phyloP scores from a whole-genome alignment of 2,888 invertebrate species.

The Apoderus coryli region DNA sequence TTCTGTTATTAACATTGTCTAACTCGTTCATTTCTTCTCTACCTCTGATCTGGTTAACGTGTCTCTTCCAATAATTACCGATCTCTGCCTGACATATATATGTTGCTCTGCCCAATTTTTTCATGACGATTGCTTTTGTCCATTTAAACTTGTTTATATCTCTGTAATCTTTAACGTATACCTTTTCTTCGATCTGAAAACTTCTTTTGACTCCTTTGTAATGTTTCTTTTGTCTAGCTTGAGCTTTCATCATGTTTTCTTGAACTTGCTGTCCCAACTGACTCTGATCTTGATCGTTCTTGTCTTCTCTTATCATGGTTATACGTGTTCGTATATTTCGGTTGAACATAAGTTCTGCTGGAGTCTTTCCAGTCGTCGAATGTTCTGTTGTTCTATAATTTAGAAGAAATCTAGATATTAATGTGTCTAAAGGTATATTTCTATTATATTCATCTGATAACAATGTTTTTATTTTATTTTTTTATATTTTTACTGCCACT shows the following conservation, averaged over 20 bases:
- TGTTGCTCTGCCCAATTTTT: too few relatives aligned
- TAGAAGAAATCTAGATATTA: slow-evolving; percentile 5
- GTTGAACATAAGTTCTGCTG: too few relatives aligned
- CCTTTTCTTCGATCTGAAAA: slow-evolving; percentile 6
- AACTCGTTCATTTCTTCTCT: too few relatives aligned
- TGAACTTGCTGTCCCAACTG: too few relatives aligned
- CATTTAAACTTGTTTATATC: slow-evolving; percentile 1
- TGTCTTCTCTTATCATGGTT: slow-evolving; percentile 4
- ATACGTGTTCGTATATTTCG: slow-evolving; percentile 5
- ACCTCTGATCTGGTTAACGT: slow-evolving; percentile 5
- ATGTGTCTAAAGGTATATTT: slow-evolving; percentile 4
- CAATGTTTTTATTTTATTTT: slow-evolving; percentile 6
- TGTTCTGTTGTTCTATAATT: slow-evolving; percentile 5
- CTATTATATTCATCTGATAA: slow-evolving; percentile 1
- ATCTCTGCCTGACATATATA: slow-evolving; percentile 1
- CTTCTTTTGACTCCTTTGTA: too few relatives aligned
- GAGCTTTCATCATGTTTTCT: too few relatives aligned
- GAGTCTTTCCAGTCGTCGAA: slow-evolving; percentile 6
- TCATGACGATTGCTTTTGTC: too few relatives aligned
- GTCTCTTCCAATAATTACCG: slow-evolving; percentile 5
- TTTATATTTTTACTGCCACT: too few relatives aligned
- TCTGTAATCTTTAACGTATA: slow-evolving; percentile 5
- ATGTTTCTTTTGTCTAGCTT: too few relatives aligned
- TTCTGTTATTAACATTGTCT: too few relatives aligned
- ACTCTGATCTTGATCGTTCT: too few relatives aligned